phyloP scores from a whole-genome alignment of 2,113 vertebrate species.

The Leptobrachium leishanense region DNA sequence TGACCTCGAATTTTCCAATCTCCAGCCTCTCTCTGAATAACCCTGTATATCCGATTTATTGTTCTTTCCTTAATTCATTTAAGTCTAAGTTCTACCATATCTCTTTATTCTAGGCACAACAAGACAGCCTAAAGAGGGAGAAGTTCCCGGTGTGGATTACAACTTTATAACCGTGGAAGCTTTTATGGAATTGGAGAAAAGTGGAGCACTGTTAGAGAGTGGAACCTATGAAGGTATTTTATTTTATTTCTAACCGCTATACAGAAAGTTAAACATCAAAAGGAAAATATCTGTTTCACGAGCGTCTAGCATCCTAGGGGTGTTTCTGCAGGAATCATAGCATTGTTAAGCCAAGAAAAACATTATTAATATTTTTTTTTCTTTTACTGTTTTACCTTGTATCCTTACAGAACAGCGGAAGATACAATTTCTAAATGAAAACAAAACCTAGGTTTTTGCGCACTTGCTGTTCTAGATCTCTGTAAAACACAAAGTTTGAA shows the following conservation, averaged over 20 bases:
- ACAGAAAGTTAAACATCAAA: background rate
- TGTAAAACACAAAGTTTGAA: too few species aligned
- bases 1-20: too few species aligned
- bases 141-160: constrained; percentile 98
- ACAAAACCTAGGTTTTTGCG: background rate
- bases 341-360: background rate
- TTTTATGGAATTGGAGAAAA: constrained; percentile 98
- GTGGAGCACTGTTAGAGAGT: constrained; percentile 93
- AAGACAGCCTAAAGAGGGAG: constrained; percentile 97
- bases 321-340: background rate
- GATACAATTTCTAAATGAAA: background rate
- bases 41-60: too few species aligned
- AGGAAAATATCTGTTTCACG: background rate
- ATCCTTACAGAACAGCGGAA: background rate
- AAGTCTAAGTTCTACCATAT: background rate
- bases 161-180: constrained; percentile 94
- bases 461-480: too few species aligned
- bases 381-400: background rate
- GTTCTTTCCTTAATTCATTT: background rate
- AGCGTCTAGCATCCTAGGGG: background rate
- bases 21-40: too few species aligned
- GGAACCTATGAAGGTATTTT: constrained; percentile 96
- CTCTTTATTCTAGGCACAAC: constrained; percentile 81
- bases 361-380: background rate
- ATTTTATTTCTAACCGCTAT: background rate